Base-by-base conservation (phyloP, 2,797 vertebrate genomes). In the Acanthiza pusilla region DNA sequence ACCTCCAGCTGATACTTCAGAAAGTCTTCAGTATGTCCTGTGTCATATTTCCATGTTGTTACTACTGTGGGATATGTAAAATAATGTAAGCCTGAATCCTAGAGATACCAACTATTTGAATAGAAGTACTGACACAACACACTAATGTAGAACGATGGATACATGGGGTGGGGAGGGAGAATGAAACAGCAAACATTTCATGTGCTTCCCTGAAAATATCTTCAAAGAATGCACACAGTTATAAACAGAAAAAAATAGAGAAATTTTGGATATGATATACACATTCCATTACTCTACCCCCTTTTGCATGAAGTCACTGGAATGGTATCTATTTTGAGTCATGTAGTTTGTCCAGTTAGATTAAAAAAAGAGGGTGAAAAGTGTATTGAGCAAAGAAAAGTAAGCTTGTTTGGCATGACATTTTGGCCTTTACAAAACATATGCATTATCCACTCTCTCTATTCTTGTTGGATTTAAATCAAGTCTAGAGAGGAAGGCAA, bases 291-390 rank as follows among this genome's bases (percentile, higher is more conserved):
- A 75, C 16, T 74, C 10, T 45, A 34, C 13, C 9, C 21, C 30
- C 12, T 43, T 78, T 67, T 68, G 7, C 65, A 54, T 65, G 17
- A 74, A 63, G 38, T 62, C 19, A 30, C 9, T 82, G 40, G 13
- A 76, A 90, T 2, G 0, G 7, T 48, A 38, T 45, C 29, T 66
- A 10, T 65, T 53, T 29, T 45, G 26, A 79, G 5, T 57, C 23
- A 45, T 10, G 29, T 4, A 21, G 26, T 53, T 95, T 97, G 94
- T 85, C 89, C 92, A 17, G 68, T 97, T 93, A 93, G 71, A 70
- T 96, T 85, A 97, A 97, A 97, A 97, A 85, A 97, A 30, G 90
- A 94, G 16, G 66, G 87, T 81, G 94, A 93, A 95, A 97, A 97
- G 73, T 97, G 88, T 61, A 96, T 95, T 79, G 93, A 97, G 61